phyloP scores from a whole-genome alignment of 2,797 vertebrate species.

The Gallinago nigripennis region DNA sequence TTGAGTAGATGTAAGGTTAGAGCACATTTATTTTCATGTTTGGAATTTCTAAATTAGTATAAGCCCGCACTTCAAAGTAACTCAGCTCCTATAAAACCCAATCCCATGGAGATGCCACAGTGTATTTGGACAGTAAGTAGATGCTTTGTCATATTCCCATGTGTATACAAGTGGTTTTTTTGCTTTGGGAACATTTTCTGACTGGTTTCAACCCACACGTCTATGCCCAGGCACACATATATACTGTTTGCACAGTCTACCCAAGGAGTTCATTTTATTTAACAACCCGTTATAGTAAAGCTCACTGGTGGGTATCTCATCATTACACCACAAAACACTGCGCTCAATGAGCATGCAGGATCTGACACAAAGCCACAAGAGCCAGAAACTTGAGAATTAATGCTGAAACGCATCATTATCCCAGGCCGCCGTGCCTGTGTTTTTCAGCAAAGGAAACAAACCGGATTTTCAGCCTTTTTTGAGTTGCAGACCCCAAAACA shows the following conservation, averaged over 20 bases:
- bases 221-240: slow-evolving; percentile 44
- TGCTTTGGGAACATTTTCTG: slow-evolving; percentile 64
- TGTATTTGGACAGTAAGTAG: slow-evolving; percentile 65
- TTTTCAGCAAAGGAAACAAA: slow-evolving; percentile 33
- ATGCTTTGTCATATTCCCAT: slow-evolving; percentile 66
- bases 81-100: slow-evolving; percentile 50
- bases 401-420: slow-evolving; percentile 34
- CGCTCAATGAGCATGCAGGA: slow-evolving; percentile 17
- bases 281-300: slow-evolving; percentile 20
- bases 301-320: slow-evolving; percentile 47
- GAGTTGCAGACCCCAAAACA: background rate
- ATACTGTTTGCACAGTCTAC: slow-evolving; percentile 53
- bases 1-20: slow-evolving; percentile 33
- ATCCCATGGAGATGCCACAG: slow-evolving; percentile 30
- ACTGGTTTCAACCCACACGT: slow-evolving; percentile 53
- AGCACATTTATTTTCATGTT: slow-evolving; percentile 56
- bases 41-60: slow-evolving; percentile 66
- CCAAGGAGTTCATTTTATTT: slow-evolving; percentile 33
- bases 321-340: slow-evolving; percentile 28
- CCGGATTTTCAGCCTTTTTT: background rate
- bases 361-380: slow-evolving; percentile 61
- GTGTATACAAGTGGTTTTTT: slow-evolving; percentile 16
- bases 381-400: slow-evolving; percentile 45
- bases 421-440: background rate
- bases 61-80: slow-evolving; percentile 67